Evolutionary conservation across 2,888 invertebrate species (phyloP).

Genomic region (Oligia strigilis): DNA sequence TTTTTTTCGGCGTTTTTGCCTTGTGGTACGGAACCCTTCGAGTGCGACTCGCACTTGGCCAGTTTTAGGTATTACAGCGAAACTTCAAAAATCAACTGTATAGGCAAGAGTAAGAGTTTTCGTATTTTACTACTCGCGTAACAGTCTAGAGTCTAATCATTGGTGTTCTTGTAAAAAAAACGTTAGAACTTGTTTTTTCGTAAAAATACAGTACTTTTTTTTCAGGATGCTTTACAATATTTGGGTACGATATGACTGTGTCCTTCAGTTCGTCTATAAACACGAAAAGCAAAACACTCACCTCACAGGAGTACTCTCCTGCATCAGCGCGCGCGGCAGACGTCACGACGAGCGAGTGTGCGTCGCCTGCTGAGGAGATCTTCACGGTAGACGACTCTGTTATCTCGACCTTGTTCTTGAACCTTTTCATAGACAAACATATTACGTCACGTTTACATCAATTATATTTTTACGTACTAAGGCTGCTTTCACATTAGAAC

Average conservation of each 20-base stretch:
- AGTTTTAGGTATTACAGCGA: not conserved
- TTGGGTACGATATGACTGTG: not conserved
- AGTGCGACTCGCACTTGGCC: too few relatives aligned
- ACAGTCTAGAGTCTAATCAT: not conserved
- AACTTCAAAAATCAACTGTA: not conserved
- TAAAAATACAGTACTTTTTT: not conserved
- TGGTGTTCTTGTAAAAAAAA: not conserved
- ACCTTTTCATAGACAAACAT: slow-evolving; percentile 81
- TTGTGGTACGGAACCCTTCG: too few relatives aligned
- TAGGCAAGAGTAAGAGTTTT: not conserved
- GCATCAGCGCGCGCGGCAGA: slow-evolving; percentile 94
- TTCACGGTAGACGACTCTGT: slow-evolving; percentile 91
- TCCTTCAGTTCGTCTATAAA: not conserved
- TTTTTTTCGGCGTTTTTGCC: too few relatives aligned
- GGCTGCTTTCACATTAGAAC: too few relatives aligned
- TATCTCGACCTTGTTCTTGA: slow-evolving; percentile 93
- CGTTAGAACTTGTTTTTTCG: not conserved
- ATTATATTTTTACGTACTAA: too few relatives aligned
- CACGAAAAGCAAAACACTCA: slow-evolving; percentile 71
- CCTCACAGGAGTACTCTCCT: slow-evolving; percentile 94
- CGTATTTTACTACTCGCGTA: not conserved
- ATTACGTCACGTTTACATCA: not conserved
- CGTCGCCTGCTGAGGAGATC: slow-evolving; percentile 93
- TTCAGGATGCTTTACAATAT: not conserved
- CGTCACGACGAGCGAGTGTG: slow-evolving; percentile 93